Evolutionary conservation across 1,140 invertebrate species (phyloP).

Genomic region (Drosophila miranda): DNA sequence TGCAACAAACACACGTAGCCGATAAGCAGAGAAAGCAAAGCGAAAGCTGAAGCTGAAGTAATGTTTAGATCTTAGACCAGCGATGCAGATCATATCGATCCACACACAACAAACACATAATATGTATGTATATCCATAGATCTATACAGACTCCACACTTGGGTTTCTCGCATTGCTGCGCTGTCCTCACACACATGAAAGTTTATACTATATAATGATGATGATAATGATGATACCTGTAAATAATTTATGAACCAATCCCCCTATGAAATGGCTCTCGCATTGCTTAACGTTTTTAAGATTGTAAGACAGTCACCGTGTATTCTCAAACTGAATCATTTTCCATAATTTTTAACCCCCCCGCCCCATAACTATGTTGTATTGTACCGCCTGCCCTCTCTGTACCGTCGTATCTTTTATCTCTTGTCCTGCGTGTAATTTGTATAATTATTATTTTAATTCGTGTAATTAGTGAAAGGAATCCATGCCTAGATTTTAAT

Average conservation of each 20-base stretch:
- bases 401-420: conserved; percentile 31
- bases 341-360: not conserved
- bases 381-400: conserved; percentile 24
- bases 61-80: conserved; percentile 48
- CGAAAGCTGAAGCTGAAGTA: not conserved
- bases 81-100: conserved; percentile 20
- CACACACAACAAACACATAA: conserved; percentile 49
- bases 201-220: conserved; percentile 39
- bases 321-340: conserved; percentile 44
- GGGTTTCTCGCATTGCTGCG: conserved; percentile 54
- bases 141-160: conserved; percentile 50
- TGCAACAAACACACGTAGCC: conserved; percentile 54
- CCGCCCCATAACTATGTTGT: conserved; percentile 23
- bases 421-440: conserved; percentile 61
- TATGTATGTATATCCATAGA: conserved; percentile 37
- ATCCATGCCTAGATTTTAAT: conserved; percentile 55
- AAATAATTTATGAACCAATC: conserved; percentile 61
- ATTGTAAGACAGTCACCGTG: conserved; percentile 21
- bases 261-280: conserved; percentile 55
- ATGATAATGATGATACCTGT: conserved; percentile 49
- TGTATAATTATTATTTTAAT: conserved; percentile 65
- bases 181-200: conserved; percentile 44
- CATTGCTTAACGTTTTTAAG: conserved; percentile 55
- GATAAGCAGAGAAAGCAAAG: conserved; percentile 26
- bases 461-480: conserved; percentile 72